Evolutionary conservation across 2,797 vertebrate species (phyloP).

Genomic region (Cottoperca gobio): DNA sequence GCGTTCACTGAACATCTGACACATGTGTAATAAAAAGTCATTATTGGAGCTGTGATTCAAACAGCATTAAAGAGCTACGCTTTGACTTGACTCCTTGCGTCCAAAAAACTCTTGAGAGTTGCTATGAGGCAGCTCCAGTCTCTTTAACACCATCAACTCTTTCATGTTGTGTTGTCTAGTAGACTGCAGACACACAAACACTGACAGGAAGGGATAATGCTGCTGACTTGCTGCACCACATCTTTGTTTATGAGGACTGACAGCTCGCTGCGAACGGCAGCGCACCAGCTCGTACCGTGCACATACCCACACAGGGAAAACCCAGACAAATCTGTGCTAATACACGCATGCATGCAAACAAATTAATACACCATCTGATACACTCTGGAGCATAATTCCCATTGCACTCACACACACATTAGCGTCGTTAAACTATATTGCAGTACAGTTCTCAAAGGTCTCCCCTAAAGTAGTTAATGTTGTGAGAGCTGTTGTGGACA

Average conservation of each 20-base stretch:
- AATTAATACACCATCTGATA: conserved; percentile 29
- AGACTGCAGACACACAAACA: conserved; percentile 58
- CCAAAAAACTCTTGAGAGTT: no score
- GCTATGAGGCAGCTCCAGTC: conserved; percentile 11
- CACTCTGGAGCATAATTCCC: conserved; percentile 12
- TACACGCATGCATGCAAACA: conserved; percentile 37
- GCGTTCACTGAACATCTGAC: not conserved
- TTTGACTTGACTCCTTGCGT: not conserved
- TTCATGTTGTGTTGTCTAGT: conserved; percentile 40
- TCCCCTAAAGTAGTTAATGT: conserved; percentile 32
- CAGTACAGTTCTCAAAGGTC: conserved; percentile 14
- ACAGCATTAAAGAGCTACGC: not conserved
- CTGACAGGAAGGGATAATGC: conserved; percentile 66
- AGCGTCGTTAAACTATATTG: not conserved
- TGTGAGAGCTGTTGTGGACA: conserved; percentile 47
- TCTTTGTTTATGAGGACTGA: conserved; percentile 73
- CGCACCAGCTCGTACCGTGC: conserved; percentile 14
- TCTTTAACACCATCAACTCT: not conserved
- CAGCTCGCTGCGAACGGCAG: conserved; percentile 52
- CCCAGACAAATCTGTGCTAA: not conserved
- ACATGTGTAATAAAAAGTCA: not conserved
- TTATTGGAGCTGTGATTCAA: not conserved
- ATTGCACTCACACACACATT: conserved; percentile 7
- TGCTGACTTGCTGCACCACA: conserved; percentile 56
- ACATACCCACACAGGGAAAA: not conserved